Percentiles rank a stretch among this genome's conserved stretches.
These are phyloP conservation scores for Lasioglossum zephyrum DNA, from an alignment of 2,888 invertebrate genomes.

Conservation along the genomic window DNA sequence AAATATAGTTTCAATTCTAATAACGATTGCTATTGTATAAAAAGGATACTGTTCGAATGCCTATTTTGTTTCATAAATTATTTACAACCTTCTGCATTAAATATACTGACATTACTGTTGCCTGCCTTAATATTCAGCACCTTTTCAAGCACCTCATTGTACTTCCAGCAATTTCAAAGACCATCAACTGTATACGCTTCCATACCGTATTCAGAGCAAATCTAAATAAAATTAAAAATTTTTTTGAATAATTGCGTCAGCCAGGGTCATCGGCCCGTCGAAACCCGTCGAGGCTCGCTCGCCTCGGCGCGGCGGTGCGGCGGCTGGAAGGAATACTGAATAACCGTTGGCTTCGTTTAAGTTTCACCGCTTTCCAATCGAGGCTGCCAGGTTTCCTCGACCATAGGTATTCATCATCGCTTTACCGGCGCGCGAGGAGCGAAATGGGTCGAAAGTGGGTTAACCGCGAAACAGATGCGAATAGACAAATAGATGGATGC, in stretches of 20 bases:
- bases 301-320: neutral
- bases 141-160: neutral
- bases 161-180: neutral
- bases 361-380: neutral
- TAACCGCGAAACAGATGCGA: constrained; percentile 70
- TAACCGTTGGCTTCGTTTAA: constrained; percentile 28
- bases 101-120: neutral
- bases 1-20: neutral
- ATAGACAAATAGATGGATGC: constrained; percentile 39
- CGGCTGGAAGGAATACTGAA: neutral
- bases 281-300: neutral
- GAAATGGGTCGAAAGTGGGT: constrained; percentile 68
- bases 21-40: neutral
- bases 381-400: constrained; percentile 32
- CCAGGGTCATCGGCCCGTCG: neutral
- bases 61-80: neutral
- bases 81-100: neutral
- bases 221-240: neutral
- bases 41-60: neutral
- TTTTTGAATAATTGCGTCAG: neutral
- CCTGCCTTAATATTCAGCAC: neutral
- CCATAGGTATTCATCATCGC: constrained; percentile 49
- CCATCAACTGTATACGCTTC: neutral
- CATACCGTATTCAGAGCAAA: neutral
- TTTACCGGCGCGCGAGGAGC: constrained; percentile 37